phyloP scores from a whole-genome alignment of 2,888 invertebrate species.

The Polymixis flavicincta region DNA sequence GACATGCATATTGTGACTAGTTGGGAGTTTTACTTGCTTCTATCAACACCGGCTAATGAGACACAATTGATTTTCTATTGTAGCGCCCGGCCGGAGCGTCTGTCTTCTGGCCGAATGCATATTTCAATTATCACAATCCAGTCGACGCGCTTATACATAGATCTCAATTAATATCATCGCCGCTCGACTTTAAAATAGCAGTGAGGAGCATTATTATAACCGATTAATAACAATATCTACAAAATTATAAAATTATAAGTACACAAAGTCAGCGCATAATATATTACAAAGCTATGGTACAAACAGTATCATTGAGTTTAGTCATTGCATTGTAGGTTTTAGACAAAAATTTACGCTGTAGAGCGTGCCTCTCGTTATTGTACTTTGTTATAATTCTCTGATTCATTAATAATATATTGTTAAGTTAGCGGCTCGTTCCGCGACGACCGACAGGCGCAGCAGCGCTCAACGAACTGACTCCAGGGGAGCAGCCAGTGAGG shows the following conservation, averaged over 20 bases:
- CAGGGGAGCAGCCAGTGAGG: constrained; percentile 1
- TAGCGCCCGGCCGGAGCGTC: too few species aligned
- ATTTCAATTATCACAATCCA: background rate
- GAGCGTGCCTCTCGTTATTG: constrained; percentile 18
- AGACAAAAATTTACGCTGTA: constrained; percentile 11
- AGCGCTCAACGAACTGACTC: constrained; percentile 15
- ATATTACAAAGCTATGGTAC: constrained; percentile 62
- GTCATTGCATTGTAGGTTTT: constrained; percentile 26
- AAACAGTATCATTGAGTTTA: constrained; percentile 37
- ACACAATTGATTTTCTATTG: too few species aligned
- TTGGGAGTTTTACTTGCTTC: too few species aligned
- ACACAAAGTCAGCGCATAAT: constrained; percentile 57
- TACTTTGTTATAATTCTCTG: constrained; percentile 24
- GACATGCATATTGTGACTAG: background rate
- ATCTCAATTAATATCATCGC: constrained; percentile 12
- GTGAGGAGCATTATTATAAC: constrained; percentile 27
- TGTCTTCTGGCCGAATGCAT: background rate
- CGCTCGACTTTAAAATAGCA: constrained; percentile 9
- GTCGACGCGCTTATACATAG: background rate
- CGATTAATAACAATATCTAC: constrained; percentile 54
- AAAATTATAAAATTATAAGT: constrained; percentile 60
- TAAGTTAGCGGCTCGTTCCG: constrained; percentile 30
- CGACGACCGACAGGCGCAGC: constrained; percentile 9
- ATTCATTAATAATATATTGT: constrained; percentile 15
- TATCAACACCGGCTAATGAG: too few species aligned